Percentiles rank a stretch among this genome's conserved stretches.
phyloP scores from a whole-genome alignment of 2,888 invertebrate genomes.

The Margaritifera margaritifera region DNA sequence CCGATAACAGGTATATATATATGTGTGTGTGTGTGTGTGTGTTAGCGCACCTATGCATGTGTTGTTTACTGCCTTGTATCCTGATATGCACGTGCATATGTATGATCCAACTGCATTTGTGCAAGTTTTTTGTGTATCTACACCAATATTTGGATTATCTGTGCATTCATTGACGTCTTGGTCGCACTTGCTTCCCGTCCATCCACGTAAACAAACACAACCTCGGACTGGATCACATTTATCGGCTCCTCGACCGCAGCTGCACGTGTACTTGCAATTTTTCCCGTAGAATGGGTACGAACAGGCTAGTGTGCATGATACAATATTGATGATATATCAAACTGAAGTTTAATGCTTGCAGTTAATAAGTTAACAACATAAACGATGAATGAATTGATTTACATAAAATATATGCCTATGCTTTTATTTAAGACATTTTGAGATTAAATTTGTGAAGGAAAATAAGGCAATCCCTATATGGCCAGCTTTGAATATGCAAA shows the following conservation, averaged over 20 bases:
- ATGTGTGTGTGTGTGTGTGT: neutral
- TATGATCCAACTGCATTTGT: constrained; percentile 35
- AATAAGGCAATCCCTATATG: too few species aligned
- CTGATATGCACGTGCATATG: constrained; percentile 26
- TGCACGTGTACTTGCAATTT: constrained; percentile 22
- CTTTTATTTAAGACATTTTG: too few species aligned
- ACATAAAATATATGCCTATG: too few species aligned
- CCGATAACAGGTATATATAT: neutral
- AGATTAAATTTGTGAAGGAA: too few species aligned
- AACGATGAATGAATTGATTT: too few species aligned
- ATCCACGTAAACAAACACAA: constrained; percentile 33
- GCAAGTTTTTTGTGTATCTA: constrained; percentile 32
- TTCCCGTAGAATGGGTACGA: constrained; percentile 24
- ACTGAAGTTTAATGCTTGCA: too few species aligned
- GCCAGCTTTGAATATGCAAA: too few species aligned
- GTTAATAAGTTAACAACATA: too few species aligned
- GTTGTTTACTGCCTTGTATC: constrained; percentile 16
- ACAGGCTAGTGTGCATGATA: constrained; percentile 31
- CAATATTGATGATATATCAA: too few species aligned
- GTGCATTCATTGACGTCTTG: constrained; percentile 33
- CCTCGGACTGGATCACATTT: constrained; percentile 31
- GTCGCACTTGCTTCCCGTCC: constrained; percentile 32
- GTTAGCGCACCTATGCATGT: constrained; percentile 34
- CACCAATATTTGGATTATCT: constrained; percentile 18
- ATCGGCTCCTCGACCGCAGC: constrained; percentile 22